Percentiles rank a stretch among this genome's conserved stretches.
Conservation (phyloP, 2,888 invertebrate species). For the Galeruca laticollis region DNA sequence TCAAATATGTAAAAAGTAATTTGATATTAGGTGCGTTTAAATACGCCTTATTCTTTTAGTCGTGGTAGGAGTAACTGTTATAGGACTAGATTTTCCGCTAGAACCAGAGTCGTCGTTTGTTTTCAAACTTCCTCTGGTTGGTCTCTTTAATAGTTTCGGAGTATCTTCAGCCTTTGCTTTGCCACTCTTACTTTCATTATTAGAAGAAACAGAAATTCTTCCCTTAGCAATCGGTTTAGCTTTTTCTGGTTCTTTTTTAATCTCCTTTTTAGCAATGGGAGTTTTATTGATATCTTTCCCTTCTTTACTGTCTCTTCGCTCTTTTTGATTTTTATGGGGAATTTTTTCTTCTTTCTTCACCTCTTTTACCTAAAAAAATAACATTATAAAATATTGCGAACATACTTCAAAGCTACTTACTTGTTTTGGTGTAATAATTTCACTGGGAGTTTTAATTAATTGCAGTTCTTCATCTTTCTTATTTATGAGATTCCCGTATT, state of each 20-base stretch:
- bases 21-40: constrained; percentile 33
- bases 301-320: constrained; percentile 61
- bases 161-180: constrained; percentile 59
- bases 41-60: constrained; percentile 59
- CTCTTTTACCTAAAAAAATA: constrained; percentile 35
- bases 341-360: constrained; percentile 60
- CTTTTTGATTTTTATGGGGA: constrained; percentile 56
- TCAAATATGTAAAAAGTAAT: constrained; percentile 11
- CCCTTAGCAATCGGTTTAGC: constrained; percentile 56
- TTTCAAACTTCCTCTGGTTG: constrained; percentile 66
- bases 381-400: constrained; percentile 10
- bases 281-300: constrained; percentile 58
- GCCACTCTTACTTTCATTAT: constrained; percentile 53
- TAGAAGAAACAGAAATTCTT: constrained; percentile 46
- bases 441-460: constrained; percentile 51
- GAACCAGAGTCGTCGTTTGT: constrained; percentile 63
- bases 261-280: constrained; percentile 59
- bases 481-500: constrained; percentile 64
- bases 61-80: constrained; percentile 59
- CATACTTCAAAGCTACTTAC: constrained; percentile 47
- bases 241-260: constrained; percentile 61
- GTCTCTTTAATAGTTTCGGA: constrained; percentile 61
- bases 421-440: constrained; percentile 25
- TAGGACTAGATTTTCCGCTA: constrained; percentile 65
- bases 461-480: constrained; percentile 61